These are phyloP conservation scores for Ischnura elegans DNA, from an alignment of 2,888 invertebrate genomes.

Conservation along the genomic window DNA sequence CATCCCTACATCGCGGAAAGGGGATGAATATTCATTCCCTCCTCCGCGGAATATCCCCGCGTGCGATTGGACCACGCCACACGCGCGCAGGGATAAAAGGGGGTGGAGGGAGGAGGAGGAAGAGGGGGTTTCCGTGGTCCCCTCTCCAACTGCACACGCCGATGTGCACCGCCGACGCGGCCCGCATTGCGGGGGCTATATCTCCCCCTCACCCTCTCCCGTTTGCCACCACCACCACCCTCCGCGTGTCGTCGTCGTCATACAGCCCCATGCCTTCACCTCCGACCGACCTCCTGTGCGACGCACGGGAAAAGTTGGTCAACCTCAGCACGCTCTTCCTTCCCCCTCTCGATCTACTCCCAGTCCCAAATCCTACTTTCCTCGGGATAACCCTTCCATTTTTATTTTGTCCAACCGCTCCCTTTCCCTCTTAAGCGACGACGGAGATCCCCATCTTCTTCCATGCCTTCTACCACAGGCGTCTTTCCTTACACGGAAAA, in stretches of 20 bases:
- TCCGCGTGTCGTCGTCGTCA: slow-evolving; percentile 24
- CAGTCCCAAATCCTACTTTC: slow-evolving; percentile 60
- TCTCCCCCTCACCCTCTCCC: slow-evolving; percentile 71
- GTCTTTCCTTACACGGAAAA: no score
- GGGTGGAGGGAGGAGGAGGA: neutral
- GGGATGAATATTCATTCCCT: slow-evolving; percentile 50
- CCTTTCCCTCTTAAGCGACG: neutral
- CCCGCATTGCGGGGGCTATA: slow-evolving; percentile 67
- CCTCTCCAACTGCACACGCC: slow-evolving; percentile 33
- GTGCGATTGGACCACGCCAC: slow-evolving; percentile 44
- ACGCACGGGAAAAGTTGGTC: slow-evolving; percentile 71
- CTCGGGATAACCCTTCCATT: slow-evolving; percentile 39
- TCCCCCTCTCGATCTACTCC: slow-evolving; percentile 68
- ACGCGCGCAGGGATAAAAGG: neutral
- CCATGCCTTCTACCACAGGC: no score
- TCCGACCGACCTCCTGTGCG: slow-evolving; percentile 70
- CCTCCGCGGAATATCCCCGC: neutral
- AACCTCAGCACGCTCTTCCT: slow-evolving; percentile 70
- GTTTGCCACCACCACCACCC: slow-evolving; percentile 69
- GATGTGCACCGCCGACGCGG: slow-evolving; percentile 4
- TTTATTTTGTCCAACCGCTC: slow-evolving; percentile 64
- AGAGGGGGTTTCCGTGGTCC: neutral
- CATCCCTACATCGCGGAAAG: neutral
- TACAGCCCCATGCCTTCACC: slow-evolving; percentile 70
- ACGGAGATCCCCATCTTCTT: neutral